Conservation (phyloP, 1,140 invertebrate genomes). For the Spodoptera litura region DNA sequence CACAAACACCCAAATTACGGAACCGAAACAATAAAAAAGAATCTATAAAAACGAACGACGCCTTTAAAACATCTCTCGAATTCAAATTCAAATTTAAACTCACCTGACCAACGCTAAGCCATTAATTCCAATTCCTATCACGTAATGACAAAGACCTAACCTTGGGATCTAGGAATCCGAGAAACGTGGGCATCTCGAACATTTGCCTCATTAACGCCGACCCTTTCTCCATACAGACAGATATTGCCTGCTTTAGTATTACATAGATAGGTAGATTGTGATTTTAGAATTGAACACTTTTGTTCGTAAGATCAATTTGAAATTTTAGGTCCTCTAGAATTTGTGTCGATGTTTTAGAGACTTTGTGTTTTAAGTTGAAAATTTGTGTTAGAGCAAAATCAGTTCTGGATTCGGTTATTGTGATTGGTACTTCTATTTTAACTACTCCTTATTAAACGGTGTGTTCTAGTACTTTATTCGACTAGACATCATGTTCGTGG, state of each 20-base stretch:
- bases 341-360: not conserved
- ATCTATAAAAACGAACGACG: not conserved
- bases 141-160: conserved; percentile 45
- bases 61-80: not conserved
- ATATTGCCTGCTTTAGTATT: conserved; percentile 1
- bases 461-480: too few relatives aligned
- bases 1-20: not conserved
- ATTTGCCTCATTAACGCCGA: conserved; percentile 38
- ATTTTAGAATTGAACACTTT: conserved; percentile 3
- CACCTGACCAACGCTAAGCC: conserved; percentile 11
- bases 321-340: not conserved
- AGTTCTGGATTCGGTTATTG: too few relatives aligned
- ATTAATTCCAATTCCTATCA: conserved; percentile 28
- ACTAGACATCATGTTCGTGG: too few relatives aligned
- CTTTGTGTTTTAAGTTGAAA: not conserved
- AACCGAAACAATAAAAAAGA: not conserved
- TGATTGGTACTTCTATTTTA: too few relatives aligned
- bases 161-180: conserved; percentile 28
- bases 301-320: not conserved
- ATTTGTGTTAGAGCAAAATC: too few relatives aligned
- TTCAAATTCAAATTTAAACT: conserved; percentile 29
- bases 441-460: too few relatives aligned
- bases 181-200: conserved; percentile 12
- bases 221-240: conserved; percentile 28
- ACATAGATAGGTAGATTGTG: not conserved